A percentile compares a stretch with the other conserved stretches of the same genome.
Conservation (phyloP, 1,140 invertebrate genomes). For the Drosophila kikkawai region DNA sequence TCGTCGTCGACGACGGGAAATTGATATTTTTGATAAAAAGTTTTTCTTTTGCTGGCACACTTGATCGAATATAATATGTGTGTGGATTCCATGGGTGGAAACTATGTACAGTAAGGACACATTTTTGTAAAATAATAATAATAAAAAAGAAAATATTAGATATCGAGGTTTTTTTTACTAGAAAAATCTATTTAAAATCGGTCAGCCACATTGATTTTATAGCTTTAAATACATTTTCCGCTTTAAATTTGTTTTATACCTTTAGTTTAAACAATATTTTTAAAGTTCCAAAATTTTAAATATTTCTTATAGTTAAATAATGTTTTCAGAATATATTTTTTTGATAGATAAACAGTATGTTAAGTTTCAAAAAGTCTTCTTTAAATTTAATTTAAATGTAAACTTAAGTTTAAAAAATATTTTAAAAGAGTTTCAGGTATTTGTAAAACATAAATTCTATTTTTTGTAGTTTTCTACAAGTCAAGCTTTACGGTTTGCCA, state of each 20-base stretch:
- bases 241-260: not conserved
- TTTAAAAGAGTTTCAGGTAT: not conserved
- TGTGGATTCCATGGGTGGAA: not conserved
- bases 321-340: no score
- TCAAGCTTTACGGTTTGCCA: conserved; percentile 1
- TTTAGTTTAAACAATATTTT: not conserved
- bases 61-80: conserved; percentile 26
- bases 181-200: not conserved
- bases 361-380: not conserved
- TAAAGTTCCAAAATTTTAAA: not conserved
- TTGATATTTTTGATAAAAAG: conserved; percentile 73
- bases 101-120: conserved; percentile 6
- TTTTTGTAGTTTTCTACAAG: not conserved
- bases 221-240: not conserved
- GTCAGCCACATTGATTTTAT: fast-evolving
- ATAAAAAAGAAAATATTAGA: no score
- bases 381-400: not conserved
- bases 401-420: not conserved
- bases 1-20: conserved; percentile 76
- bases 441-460: not conserved
- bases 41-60: conserved; percentile 63
- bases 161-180: not conserved
- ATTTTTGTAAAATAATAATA: not conserved
- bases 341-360: not conserved
- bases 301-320: no score